A percentile compares a stretch with the other conserved stretches of the same genome.
phyloP scores from a whole-genome alignment of 2,888 invertebrate species.

The Nematopogon swammerdamellus region DNA sequence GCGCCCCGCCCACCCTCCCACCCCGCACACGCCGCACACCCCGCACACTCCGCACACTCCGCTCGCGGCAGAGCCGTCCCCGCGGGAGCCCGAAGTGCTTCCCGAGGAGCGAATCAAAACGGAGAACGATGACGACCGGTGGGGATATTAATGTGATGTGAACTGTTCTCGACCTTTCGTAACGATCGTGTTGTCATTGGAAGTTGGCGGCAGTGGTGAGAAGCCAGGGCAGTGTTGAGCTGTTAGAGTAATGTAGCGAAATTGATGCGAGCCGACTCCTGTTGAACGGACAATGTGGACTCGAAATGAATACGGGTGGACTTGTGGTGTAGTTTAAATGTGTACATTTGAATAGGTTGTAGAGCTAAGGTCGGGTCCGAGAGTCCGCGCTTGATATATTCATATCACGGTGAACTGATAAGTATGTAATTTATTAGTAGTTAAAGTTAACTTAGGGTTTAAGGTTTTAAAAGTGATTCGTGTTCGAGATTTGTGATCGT shows the following conservation, averaged over 20 bases:
- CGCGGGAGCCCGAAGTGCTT: slow-evolving; percentile 25
- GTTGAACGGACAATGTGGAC: too few species aligned
- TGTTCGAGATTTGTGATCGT: not conserved
- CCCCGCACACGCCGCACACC: slow-evolving; percentile 21
- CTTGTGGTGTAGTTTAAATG: not conserved
- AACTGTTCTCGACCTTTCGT: not conserved
- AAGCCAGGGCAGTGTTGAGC: too few species aligned
- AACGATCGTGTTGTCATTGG: not conserved
- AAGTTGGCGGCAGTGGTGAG: too few species aligned
- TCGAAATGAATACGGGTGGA: not conserved
- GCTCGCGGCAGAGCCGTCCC: slow-evolving; percentile 15
- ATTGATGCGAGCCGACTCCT: not conserved
- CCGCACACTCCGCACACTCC: slow-evolving; percentile 20
- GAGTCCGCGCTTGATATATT: not conserved
- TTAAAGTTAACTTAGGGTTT: not conserved
- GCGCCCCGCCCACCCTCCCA: slow-evolving; percentile 13
- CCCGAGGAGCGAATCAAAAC: slow-evolving; percentile 55
- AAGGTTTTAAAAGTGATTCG: not conserved
- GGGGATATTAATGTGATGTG: slow-evolving; percentile 48
- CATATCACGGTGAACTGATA: not conserved
- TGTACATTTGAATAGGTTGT: not conserved
- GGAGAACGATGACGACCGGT: slow-evolving; percentile 60
- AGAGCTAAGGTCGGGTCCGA: not conserved
- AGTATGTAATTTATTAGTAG: not conserved
- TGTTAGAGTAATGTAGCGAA: not conserved